These are phyloP conservation scores for Pollachius pollachius DNA, from an alignment of 2,113 vertebrate genomes.

Conservation along the genomic window DNA sequence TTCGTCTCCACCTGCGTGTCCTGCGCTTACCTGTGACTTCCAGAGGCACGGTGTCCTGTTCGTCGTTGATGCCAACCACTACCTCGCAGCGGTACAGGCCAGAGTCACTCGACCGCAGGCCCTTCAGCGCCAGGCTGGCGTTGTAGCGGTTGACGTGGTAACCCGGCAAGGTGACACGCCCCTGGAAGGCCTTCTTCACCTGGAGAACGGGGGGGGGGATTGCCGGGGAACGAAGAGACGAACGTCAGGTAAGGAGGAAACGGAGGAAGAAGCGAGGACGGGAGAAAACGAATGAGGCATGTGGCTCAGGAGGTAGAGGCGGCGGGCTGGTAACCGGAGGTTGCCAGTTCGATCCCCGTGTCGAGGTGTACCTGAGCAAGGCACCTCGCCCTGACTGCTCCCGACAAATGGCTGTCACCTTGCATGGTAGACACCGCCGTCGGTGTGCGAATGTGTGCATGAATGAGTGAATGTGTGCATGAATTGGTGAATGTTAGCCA, in stretches of 20 bases:
- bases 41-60: conserved; percentile 89
- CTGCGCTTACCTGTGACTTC: conserved; percentile 84
- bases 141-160: conserved; percentile 83
- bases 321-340: too few species aligned
- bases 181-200: conserved; percentile 88
- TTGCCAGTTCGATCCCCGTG: too few species aligned
- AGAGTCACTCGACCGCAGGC: conserved; percentile 83
- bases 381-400: too few species aligned
- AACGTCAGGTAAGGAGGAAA: neutral
- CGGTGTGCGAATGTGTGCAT: too few species aligned
- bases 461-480: too few species aligned
- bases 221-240: neutral
- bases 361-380: too few species aligned
- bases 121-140: conserved; percentile 80
- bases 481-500: too few species aligned
- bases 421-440: too few species aligned
- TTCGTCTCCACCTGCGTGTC: too few species aligned
- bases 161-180: conserved; percentile 81
- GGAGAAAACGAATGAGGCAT: too few species aligned
- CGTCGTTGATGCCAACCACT: conserved; percentile 90
- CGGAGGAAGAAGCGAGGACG: neutral
- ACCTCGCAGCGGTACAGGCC: conserved; percentile 94
- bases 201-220: conserved; percentile 10
- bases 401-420: too few species aligned
- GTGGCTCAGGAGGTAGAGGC: neutral